Conservation (phyloP, 64 coral and sea anemone species). For the Porites lutea region DNA sequence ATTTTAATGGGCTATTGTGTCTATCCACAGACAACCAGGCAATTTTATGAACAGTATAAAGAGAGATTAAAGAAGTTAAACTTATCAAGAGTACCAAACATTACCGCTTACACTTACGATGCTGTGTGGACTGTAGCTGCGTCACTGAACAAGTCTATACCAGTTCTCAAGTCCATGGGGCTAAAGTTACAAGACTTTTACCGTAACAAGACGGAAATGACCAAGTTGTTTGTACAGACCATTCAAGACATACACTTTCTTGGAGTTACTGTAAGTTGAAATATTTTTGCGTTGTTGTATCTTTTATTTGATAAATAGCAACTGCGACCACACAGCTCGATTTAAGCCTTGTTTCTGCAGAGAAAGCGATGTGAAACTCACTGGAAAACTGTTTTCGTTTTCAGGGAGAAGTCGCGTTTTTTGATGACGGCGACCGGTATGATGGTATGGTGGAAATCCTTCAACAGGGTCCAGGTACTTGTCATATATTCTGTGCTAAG, state of each 20-base stretch:
- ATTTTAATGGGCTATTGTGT: too few species aligned
- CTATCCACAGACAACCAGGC: slow-evolving; percentile 47
- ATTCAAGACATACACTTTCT: slow-evolving; percentile 75
- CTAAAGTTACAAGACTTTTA: slow-evolving; percentile 61
- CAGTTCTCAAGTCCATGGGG: slow-evolving; percentile 20
- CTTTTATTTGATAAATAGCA: too few species aligned
- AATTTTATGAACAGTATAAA: slow-evolving; percentile 72
- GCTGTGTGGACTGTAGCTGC: slow-evolving; percentile 82
- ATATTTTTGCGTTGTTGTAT: background rate
- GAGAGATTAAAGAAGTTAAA: slow-evolving; percentile 50
- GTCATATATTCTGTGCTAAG: background rate
- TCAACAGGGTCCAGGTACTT: slow-evolving; percentile 79
- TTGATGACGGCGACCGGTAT: slow-evolving; percentile 86
- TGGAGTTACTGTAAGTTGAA: slow-evolving; percentile 73
- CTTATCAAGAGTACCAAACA: slow-evolving; percentile 61
- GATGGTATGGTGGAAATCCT: slow-evolving; percentile 93
- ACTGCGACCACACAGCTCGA: too few species aligned
- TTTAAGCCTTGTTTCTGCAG: too few species aligned
- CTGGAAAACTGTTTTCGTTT: background rate
- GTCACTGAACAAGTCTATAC: slow-evolving; percentile 73
- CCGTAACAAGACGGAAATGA: slow-evolving; percentile 55
- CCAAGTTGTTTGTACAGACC: slow-evolving; percentile 54
- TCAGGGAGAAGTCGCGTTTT: slow-evolving; percentile 90
- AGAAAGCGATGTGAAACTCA: too few species aligned
- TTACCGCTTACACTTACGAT: slow-evolving; percentile 86